A percentile compares a stretch with the other conserved stretches of the same genome.
These are phyloP conservation scores for Caenorhabditis japonica DNA, from an alignment of 2,888 invertebrate species.

Conservation along the genomic window DNA sequence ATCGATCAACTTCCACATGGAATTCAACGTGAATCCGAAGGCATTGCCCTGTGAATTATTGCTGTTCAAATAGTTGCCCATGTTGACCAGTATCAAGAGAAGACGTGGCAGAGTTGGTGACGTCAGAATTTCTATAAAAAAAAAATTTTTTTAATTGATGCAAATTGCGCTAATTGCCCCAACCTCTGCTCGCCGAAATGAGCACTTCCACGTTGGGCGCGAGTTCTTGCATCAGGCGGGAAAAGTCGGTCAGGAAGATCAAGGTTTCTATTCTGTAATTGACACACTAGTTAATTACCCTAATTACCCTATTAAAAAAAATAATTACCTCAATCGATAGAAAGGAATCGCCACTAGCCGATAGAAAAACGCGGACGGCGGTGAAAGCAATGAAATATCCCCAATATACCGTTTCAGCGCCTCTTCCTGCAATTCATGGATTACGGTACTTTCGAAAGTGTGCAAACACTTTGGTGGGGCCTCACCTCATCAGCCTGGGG, in stretches of 20 bases:
- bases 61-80: constrained; percentile 65
- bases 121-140: constrained; percentile 42
- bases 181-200: constrained; percentile 25
- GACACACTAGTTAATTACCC: background rate
- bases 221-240: constrained; percentile 40
- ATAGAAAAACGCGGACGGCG: constrained; percentile 58
- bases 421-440: constrained; percentile 41
- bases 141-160: background rate
- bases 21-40: constrained; percentile 64
- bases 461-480: background rate
- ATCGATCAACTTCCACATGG: constrained; percentile 65
- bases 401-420: constrained; percentile 62
- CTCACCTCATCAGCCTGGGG: constrained; percentile 60
- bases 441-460: no score
- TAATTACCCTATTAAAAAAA: background rate
- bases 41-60: constrained; percentile 64
- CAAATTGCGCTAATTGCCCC: background rate
- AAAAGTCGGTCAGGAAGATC: constrained; percentile 44
- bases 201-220: constrained; percentile 38
- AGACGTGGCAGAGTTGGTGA: constrained; percentile 55
- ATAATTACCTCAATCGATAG: constrained; percentile 56
- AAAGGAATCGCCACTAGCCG: constrained; percentile 55
- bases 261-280: constrained; percentile 44
- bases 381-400: constrained; percentile 52
- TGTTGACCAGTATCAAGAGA: constrained; percentile 60